phyloP scores from a whole-genome alignment of 2,888 invertebrate genomes.

The Amphimallon solstitiale region DNA sequence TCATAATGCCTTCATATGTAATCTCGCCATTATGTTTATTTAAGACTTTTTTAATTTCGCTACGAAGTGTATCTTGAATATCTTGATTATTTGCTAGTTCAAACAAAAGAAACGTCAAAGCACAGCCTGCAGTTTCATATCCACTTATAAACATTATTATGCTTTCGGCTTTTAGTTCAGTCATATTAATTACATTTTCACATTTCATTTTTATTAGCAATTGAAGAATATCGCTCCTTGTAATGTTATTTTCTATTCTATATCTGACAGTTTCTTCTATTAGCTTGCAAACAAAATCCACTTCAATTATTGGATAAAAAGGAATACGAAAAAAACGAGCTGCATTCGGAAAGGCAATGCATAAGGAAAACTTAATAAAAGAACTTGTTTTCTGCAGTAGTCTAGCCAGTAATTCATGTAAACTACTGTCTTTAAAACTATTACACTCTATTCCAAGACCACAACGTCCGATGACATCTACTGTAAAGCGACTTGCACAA shows the following conservation, averaged over 20 bases:
- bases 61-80: conserved; percentile 5
- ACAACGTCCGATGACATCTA: conserved; percentile 58
- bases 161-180: background rate
- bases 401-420: background rate
- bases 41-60: background rate
- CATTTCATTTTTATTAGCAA: background rate
- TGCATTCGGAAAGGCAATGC: background rate
- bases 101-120: background rate
- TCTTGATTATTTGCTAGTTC: conserved; percentile 9
- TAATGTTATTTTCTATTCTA: background rate
- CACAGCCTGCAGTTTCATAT: background rate
- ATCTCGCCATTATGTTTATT: background rate
- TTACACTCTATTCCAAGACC: conserved; percentile 7
- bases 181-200: background rate
- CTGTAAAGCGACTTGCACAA: conserved; percentile 59
- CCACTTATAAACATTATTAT: background rate
- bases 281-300: background rate
- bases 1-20: background rate
- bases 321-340: background rate
- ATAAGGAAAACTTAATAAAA: background rate
- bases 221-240: background rate
- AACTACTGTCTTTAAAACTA: background rate
- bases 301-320: background rate
- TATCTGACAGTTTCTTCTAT: background rate
- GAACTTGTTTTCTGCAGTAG: background rate